Base-by-base conservation (phyloP, 2,113 vertebrate genomes). In the Scophthalmus maximus region DNA sequence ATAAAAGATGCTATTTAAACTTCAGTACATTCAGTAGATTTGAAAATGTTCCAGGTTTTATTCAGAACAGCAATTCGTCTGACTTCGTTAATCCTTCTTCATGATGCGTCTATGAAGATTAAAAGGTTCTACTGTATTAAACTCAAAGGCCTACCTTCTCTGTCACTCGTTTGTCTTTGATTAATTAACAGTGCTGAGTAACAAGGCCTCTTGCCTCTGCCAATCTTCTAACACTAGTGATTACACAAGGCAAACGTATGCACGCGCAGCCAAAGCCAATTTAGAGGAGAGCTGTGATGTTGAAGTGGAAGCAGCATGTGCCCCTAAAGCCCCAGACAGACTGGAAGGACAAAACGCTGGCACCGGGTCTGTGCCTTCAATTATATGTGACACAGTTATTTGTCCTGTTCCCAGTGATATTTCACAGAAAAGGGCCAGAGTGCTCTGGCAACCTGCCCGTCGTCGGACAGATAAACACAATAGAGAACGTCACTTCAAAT, bases 231-330 rank as follows among this genome's bases (percentile, higher is more conserved):
- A 42, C 53, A 61, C 72, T 56, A 79, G 49, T 47, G 66, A 79
- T 71, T 75, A 78, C 27, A 79, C 50, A 72, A 75, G 63, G 27
- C 1, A 4, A 29, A 36, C 23, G 42, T 15, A 12, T 10, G 9
- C 36, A 25, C 32, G 52, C 40, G 36, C 75, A 69, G 46, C 46
- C 50, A 56, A 44, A 69, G 59, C 49, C 55, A 57, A 68, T 47
- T 81, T 47, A 70, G 32, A 53, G 25, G 26, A 20, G 57, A 51
- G 72, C 55, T 0, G 18, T 60, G 55, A 61, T 0, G 20, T 60
- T 55, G 61, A 85, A 71, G 77, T n/a, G n/a, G n/a, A 46, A 44
- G 6, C 50, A 65, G 70, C 67, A 65, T 72, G 81, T 77, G 68
- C 59, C 42, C n/a, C 68, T 65, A 49, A 66, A 79, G 68, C 73